These are phyloP conservation scores for Nesospiza acunhae DNA, from an alignment of 2,113 vertebrate species.

Conservation along the genomic window DNA sequence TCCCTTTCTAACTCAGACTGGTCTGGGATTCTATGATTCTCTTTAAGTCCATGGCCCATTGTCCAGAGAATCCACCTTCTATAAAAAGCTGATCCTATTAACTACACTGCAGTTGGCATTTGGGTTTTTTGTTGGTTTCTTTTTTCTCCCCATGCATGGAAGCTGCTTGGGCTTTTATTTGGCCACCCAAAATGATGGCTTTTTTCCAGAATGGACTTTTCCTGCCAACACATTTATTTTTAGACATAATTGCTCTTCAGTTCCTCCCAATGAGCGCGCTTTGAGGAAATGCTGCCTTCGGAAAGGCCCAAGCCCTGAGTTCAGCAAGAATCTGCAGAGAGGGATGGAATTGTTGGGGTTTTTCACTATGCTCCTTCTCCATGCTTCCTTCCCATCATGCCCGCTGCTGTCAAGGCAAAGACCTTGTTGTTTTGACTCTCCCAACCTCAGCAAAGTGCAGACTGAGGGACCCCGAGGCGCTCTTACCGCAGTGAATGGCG, in stretches of 20 bases:
- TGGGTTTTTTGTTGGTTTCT: background rate
- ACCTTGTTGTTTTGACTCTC: background rate
- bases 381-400: background rate
- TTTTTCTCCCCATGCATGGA: background rate
- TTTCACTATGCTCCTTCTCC: background rate
- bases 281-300: background rate
- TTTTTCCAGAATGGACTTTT: background rate
- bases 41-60: background rate
- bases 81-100: background rate
- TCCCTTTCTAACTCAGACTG: background rate
- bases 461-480: background rate
- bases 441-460: background rate
- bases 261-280: rapidly evolving
- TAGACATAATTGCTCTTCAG: background rate
- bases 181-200: background rate
- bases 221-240: background rate
- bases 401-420: background rate
- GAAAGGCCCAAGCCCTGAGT: background rate
- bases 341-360: background rate
- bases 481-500: background rate
- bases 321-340: background rate
- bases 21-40: background rate
- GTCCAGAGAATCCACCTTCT: background rate
- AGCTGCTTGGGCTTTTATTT: background rate
- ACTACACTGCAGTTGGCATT: background rate